phyloP scores from a whole-genome alignment of 2,797 vertebrate genomes.

The Rhadinocentrus ornatus region DNA sequence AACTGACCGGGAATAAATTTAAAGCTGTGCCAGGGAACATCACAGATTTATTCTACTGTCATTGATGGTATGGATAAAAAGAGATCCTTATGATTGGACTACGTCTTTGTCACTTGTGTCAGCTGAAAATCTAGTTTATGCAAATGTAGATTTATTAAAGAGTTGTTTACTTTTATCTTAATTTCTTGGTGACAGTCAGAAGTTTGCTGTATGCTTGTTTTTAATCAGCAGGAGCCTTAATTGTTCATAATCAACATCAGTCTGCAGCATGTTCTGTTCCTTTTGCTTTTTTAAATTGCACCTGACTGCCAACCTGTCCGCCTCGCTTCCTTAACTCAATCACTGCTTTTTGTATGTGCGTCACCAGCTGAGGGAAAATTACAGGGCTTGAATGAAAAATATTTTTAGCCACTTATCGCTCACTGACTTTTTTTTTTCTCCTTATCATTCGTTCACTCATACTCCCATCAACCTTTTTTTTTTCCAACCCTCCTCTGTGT shows the following conservation, averaged over 20 bases:
- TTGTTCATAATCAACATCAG: conserved; percentile 56
- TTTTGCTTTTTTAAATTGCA: conserved; percentile 17
- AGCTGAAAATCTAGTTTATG: background rate
- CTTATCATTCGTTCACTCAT: conserved; percentile 23
- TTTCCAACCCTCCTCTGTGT: conserved; percentile 4
- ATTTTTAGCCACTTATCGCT: conserved; percentile 43
- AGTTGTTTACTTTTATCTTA: conserved; percentile 20
- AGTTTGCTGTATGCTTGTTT: conserved; percentile 39
- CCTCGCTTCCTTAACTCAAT: conserved; percentile 48
- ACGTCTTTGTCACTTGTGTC: background rate
- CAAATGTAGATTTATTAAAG: conserved; percentile 16
- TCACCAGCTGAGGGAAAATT: conserved; percentile 54
- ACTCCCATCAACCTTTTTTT: background rate
- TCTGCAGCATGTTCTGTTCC: conserved; percentile 29
- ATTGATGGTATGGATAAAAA: background rate
- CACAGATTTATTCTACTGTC: background rate
- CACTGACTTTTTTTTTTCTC: background rate
- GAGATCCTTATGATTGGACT: background rate
- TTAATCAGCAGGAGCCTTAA: conserved; percentile 48
- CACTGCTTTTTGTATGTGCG: conserved; percentile 45
- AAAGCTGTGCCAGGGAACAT: background rate
- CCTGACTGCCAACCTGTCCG: conserved; percentile 45
- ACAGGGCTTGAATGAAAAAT: conserved; percentile 53
- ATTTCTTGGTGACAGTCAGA: conserved; percentile 11
- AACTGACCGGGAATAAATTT: conserved; percentile 2